These are phyloP conservation scores for Melanophora roralis DNA, from an alignment of 2,888 invertebrate genomes.

Conservation along the genomic window DNA sequence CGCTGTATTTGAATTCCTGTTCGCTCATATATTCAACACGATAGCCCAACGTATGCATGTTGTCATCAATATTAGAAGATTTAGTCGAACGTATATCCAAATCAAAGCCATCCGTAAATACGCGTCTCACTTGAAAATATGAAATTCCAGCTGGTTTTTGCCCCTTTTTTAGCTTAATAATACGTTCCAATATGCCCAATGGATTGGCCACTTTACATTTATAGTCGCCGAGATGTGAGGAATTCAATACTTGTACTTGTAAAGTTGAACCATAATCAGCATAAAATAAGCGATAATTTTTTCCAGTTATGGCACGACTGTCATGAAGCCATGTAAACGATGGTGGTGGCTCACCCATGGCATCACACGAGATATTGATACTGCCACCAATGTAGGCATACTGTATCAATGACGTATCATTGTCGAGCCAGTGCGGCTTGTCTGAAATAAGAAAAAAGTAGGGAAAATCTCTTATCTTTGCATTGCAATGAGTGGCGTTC, in stretches of 20 bases:
- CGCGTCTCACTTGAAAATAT: constrained; percentile 72
- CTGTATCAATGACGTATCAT: constrained; percentile 70
- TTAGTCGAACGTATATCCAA: constrained; percentile 75
- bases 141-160: constrained; percentile 79
- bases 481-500: neutral
- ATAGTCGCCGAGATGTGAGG: constrained; percentile 78
- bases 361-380: constrained; percentile 81
- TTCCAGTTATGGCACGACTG: constrained; percentile 72
- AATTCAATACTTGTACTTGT: constrained; percentile 72
- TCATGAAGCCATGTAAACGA: constrained; percentile 79
- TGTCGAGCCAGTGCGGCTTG: constrained; percentile 73
- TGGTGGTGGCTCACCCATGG: constrained; percentile 79
- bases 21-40: constrained; percentile 75
- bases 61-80: constrained; percentile 70
- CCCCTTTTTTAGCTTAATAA: constrained; percentile 79
- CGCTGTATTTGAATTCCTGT: constrained; percentile 72
- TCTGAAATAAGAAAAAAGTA: constrained; percentile 67
- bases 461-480: neutral
- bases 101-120: constrained; percentile 75
- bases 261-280: constrained; percentile 74
- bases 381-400: constrained; percentile 78
- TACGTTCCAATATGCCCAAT: constrained; percentile 78
- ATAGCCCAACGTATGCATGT: constrained; percentile 76
- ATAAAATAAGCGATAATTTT: constrained; percentile 73
- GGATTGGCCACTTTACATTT: constrained; percentile 79